A percentile compares a stretch with the other conserved stretches of the same genome.
These are phyloP conservation scores for Rambutsinella grinnellia DNA, from an alignment of 2,888 invertebrate genomes.

Conservation along the genomic window DNA sequence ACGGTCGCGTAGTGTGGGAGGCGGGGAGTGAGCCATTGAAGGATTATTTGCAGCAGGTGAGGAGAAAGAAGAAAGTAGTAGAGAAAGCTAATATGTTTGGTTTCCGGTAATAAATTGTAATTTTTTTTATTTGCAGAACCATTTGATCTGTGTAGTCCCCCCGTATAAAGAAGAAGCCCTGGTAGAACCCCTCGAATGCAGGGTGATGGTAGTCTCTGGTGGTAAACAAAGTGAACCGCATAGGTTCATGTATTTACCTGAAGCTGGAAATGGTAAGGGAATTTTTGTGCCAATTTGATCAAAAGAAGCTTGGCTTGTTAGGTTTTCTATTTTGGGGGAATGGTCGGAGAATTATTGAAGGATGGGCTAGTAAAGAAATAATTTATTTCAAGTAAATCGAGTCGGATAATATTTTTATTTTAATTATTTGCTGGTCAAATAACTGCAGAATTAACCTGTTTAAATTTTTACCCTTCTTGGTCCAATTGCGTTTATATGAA, in stretches of 20 bases:
- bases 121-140: constrained; percentile 74
- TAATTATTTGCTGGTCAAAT: no score
- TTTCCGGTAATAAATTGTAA: background rate
- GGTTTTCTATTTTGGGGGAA: constrained; percentile 57
- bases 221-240: constrained; percentile 90
- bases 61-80: no score
- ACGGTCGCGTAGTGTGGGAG: constrained; percentile 76
- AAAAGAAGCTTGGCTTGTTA: constrained; percentile 56
- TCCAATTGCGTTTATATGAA: no score
- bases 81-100: background rate
- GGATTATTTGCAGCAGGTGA: constrained; percentile 88
- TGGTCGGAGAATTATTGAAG: no score
- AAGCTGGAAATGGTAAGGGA: constrained; percentile 65
- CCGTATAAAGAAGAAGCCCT: constrained; percentile 80
- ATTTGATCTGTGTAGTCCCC: constrained; percentile 88
- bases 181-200: constrained; percentile 79
- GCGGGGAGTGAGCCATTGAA: constrained; percentile 87
- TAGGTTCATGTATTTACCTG: constrained; percentile 84
- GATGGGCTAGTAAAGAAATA: no score
- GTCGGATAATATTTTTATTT: no score
- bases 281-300: constrained; percentile 48
- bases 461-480: no score
- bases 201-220: constrained; percentile 85
- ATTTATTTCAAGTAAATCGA: no score
- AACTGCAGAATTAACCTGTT: no score